Base-by-base conservation (phyloP, 2,113 vertebrate genomes). In the Apodemus speciosus region DNA sequence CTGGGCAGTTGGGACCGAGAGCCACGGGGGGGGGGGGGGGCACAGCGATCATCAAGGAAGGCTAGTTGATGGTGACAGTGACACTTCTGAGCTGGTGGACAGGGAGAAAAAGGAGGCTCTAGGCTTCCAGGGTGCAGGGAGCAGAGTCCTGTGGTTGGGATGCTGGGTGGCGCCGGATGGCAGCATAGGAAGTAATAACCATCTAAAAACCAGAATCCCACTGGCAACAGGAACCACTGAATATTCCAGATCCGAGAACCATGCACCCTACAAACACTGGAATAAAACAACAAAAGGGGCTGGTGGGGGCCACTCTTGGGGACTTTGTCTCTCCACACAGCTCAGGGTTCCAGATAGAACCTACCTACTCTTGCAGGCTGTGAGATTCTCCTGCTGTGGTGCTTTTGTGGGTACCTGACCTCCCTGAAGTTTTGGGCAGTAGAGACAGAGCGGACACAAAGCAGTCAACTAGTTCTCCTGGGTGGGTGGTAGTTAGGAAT, bases 141-240 rank as follows among this genome's bases (percentile, higher is more conserved):
- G 3, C 69, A 73, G 68, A 71, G 56, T 30, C 72, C 6, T 18
- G 66, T 43, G 88, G n/a, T 46, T 60, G 40, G 88, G 92, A 69
- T 64, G 72, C 79, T 4, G 91, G 75, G 30, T 53, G 77, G 58
- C 77, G 89, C 16, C 3, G 4, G 35, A 6, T 2, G 15, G 35
- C 90, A 69, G 66, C 35, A 49, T 43, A 35, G 93, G 94, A 95
- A 93, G 43, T 46, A 46, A 68, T 60, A 84, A 84, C 40, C 35
- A 23, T 64, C 85, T 90, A 88, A 80, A 89, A 81, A 85, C 25
- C 56, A 51, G 62, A 85, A 27, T 66, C 40, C 46, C 32, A 71
- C 64, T 0, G 4, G 91, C 86, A 64, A 0, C 30, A 73, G 90
- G 81, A 94, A 72, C 40, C 2, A 2, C n/a, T 0, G 77, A 90